Conservation (phyloP, 2,113 vertebrate genomes). For the Agelaius phoeniceus region DNA sequence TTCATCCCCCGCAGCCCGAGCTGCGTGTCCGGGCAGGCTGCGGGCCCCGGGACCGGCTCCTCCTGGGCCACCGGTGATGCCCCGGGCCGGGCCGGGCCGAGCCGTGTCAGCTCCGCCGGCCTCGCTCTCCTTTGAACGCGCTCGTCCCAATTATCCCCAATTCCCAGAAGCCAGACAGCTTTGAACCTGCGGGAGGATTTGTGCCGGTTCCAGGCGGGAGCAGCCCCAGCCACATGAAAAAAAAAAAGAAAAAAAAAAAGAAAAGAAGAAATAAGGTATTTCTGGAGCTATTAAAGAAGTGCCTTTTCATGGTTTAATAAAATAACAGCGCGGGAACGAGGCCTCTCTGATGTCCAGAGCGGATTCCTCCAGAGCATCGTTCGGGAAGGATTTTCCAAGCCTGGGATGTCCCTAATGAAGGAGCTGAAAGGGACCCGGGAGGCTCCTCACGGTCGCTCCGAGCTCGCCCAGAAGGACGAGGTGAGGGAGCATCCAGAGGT, state of each 20-base stretch:
- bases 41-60: neutral
- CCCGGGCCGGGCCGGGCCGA: rapidly evolving
- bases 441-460: rapidly evolving
- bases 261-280: slow-evolving; percentile 9
- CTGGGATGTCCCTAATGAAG: neutral
- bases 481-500: rapidly evolving
- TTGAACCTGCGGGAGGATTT: neutral
- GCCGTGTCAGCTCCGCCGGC: neutral
- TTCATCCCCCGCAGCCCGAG: neutral
- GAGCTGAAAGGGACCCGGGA: neutral
- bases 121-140: neutral
- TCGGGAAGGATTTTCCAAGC: slow-evolving; percentile 29
- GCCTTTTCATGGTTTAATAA: slow-evolving; percentile 56
- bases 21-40: neutral
- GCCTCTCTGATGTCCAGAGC: slow-evolving; percentile 23
- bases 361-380: slow-evolving; percentile 17
- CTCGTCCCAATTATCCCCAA: neutral
- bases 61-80: too few relatives aligned
- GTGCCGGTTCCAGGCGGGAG: neutral
- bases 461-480: neutral
- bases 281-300: neutral
- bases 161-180: neutral
- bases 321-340: neutral
- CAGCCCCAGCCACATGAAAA: slow-evolving; percentile 9
- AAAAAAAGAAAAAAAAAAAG: slow-evolving; percentile 3